Base-by-base conservation (phyloP, 2,113 vertebrate genomes). In the Rhinoptilus africanus region DNA sequence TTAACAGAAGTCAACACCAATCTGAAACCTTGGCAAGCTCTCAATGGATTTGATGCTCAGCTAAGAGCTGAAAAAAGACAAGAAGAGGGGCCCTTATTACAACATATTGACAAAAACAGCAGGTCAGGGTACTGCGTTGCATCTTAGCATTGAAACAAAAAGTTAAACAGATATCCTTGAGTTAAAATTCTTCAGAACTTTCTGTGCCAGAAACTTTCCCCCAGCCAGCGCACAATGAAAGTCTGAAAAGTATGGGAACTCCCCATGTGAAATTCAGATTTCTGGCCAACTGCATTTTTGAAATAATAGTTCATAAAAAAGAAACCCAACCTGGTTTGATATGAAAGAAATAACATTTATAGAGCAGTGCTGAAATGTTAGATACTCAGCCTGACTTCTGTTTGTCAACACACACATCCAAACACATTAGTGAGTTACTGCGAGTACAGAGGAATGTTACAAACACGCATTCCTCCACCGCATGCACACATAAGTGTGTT, bases 91-190 rank as follows among this genome's bases (percentile, higher is more conserved):
- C 57, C 34, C 39, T 66, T 78, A 59, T 77, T 75, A 35, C 26
- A 84, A 56, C 12, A 50, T 17, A n/a, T 66, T 63, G 20, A 74
- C 67, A 63, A 68, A 32, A 93, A 45, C 51, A 85, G 60, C 66
- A 54, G 56, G 56, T 68, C 66, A 89, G 47, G 20, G 34, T 32
- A 54, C 19, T 50, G 53, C 93, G 84, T 6, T 59, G 20, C 43
- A 50, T 78, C 60, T 85, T 72, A 79, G 75, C 6, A 35, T 35
- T 45, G 56, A 72, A 95, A 88, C 18, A 80, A 89, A 96, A 96
- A 78, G 56, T 21, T 75, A 63, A 64, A 2, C 23, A 73, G 59
- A 69, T 24, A 79, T 23, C 43, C 47, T 75, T 56, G 66, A 87
- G 30, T 63, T 63, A 74, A 85, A 75, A 60, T 75, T 85, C 39